These are phyloP conservation scores for Hesperophylax magnus DNA, from an alignment of 1,140 invertebrate genomes.

Conservation along the genomic window DNA sequence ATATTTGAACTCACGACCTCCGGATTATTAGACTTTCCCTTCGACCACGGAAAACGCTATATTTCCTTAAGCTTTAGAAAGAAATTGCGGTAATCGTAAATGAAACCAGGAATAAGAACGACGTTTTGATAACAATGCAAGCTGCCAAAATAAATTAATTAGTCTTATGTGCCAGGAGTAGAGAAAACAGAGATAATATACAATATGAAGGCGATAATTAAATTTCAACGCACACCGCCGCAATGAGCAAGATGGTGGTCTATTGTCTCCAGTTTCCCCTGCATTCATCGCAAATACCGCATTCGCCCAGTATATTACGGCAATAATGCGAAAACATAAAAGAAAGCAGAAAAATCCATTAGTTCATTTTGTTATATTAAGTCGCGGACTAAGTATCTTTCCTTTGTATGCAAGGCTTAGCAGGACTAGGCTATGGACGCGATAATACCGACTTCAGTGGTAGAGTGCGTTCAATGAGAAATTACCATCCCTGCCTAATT, in stretches of 20 bases:
- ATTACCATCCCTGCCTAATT: too few species aligned
- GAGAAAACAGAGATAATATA: neutral
- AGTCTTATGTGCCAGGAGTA: slow-evolving; percentile 5
- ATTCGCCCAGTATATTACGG: slow-evolving; percentile 55
- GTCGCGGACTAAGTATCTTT: slow-evolving; percentile 55
- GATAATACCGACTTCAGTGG: neutral
- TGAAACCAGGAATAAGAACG: neutral
- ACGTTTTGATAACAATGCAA: neutral
- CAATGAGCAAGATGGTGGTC: slow-evolving; percentile 11
- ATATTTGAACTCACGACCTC: too few species aligned
- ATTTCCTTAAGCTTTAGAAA: too few species aligned
- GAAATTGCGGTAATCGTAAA: too few species aligned
- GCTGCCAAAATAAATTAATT: neutral
- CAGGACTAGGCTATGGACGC: slow-evolving; percentile 9
- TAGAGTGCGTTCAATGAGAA: neutral
- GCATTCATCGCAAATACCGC: slow-evolving; percentile 32
- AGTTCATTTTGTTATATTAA: slow-evolving; percentile 59
- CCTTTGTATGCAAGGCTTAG: slow-evolving; percentile 57
- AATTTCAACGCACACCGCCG: slow-evolving; percentile 18
- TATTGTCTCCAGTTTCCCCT: slow-evolving; percentile 25
- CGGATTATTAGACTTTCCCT: too few species aligned
- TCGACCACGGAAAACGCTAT: too few species aligned
- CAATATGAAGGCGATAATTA: slow-evolving; percentile 45
- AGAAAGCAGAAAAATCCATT: slow-evolving; percentile 58
- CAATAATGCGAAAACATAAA: slow-evolving; percentile 58